phyloP scores from a whole-genome alignment of 2,888 invertebrate species.

The Plusia festucae region DNA sequence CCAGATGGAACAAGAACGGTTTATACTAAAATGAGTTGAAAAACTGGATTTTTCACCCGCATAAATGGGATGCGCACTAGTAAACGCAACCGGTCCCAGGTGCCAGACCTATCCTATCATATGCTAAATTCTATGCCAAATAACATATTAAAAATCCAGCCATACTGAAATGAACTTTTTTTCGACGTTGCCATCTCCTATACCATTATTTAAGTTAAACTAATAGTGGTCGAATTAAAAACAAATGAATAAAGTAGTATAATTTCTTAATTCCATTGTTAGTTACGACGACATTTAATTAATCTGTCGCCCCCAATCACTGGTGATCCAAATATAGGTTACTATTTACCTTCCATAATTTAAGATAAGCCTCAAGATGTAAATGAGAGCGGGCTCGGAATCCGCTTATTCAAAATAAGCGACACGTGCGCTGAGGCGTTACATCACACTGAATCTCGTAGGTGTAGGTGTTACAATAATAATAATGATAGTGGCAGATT shows the following conservation, averaged over 20 bases:
- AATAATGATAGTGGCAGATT: background rate
- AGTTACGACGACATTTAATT: background rate
- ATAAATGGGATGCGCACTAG: too few species aligned
- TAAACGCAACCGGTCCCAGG: too few species aligned
- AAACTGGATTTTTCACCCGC: too few species aligned
- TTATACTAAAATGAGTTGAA: too few species aligned
- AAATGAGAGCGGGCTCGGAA: conserved; percentile 1
- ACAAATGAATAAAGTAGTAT: background rate
- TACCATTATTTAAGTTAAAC: too few species aligned
- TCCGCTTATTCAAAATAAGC: conserved; percentile 5
- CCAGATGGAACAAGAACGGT: too few species aligned
- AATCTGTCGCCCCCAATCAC: conserved; percentile 4
- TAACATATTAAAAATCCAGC: too few species aligned
- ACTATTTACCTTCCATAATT: background rate
- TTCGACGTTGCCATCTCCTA: too few species aligned
- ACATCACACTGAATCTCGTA: background rate
- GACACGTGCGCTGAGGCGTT: background rate
- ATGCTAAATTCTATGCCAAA: too few species aligned
- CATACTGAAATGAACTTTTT: too few species aligned
- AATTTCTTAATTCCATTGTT: background rate
- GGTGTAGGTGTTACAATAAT: background rate
- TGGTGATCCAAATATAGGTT: conserved; percentile 1
- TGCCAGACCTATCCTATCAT: too few species aligned
- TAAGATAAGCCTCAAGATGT: conserved; percentile 2
- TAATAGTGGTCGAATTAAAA: too few species aligned